Evolutionary conservation across 2,888 invertebrate genomes (phyloP), one percentile per base, ranked within the genome.

Genomic region (Thera britannica): DNA sequence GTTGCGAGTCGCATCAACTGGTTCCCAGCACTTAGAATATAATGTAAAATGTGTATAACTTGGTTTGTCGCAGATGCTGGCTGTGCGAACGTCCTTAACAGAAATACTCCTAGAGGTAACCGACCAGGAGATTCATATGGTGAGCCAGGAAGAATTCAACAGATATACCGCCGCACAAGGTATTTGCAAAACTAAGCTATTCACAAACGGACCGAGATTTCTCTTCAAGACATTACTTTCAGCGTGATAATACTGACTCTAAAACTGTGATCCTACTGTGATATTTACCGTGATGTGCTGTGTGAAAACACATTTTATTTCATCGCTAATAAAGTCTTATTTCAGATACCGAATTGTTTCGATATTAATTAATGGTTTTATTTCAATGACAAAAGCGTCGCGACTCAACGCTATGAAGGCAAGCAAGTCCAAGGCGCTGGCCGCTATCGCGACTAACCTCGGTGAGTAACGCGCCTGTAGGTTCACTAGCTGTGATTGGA

Each of bases 51-150:
- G 44, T 9, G 23, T 23, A 23, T 46, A 9, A 9, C 9, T 46
- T 46, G 44, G 8, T 46, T 46, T 46, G 9, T 46, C 44, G 44
- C 89, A 97, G 97, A 98, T 98, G 97, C 90, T 97, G 86, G 96
- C 96, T 83, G 97, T 99, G 62, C 96, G 98, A 71, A 95, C 96
- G 72, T 96, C 97, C 77, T 95, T 99, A 91, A 99, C 99, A 44
- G 98, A 98, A 94, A 97, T 99, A 82, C 95, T 99, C 71, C 95
- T 99, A 80, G 98, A 98, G 89, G 98, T 98, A 81, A 99, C 99
- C 36, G 97, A 97, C 89, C 96, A 96, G 89, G 98, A 98, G 95
- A 97, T 99, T 85, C 94, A 95, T 83, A 94, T 94, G 83, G 96
- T 98, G 84, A 97, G 97, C 90, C 95, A 96, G 90, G 98, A 98